phyloP scores from a whole-genome alignment of 2,113 vertebrate genomes.

The Elaphurus davidianus region DNA sequence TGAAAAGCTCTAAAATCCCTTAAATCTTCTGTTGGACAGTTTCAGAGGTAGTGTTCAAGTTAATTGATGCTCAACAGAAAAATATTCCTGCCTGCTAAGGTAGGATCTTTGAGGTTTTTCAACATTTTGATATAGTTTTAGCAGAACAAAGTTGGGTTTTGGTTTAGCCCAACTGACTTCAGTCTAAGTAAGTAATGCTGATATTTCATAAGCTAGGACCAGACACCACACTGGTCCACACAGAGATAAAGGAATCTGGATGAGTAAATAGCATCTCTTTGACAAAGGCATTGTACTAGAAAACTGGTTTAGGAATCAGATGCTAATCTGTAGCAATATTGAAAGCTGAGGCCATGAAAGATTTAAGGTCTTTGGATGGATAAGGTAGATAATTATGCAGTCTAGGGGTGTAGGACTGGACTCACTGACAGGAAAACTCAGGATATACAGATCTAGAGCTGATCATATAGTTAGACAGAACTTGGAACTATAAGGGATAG shows the following conservation, averaged over 20 bases:
- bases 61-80: slow-evolving; percentile 8
- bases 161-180: background rate
- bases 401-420: background rate
- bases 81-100: background rate
- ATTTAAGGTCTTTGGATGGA: background rate
- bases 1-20: background rate
- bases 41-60: slow-evolving; percentile 40
- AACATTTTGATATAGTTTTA: background rate
- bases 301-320: background rate
- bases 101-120: background rate
- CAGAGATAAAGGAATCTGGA: background rate
- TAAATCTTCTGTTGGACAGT: slow-evolving; percentile 20
- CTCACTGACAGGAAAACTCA: background rate
- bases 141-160: background rate
- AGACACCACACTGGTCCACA: background rate
- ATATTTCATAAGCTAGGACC: slow-evolving; percentile 10
- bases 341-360: background rate
- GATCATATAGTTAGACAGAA: background rate
- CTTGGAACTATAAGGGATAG: background rate
- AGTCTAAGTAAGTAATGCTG: background rate
- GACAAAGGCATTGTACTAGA: background rate
- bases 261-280: background rate
- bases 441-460: background rate
- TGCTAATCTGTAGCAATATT: background rate
- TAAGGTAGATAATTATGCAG: background rate